phyloP scores from a whole-genome alignment of 2,888 invertebrate species.

The Ichneumoninae sp. region DNA sequence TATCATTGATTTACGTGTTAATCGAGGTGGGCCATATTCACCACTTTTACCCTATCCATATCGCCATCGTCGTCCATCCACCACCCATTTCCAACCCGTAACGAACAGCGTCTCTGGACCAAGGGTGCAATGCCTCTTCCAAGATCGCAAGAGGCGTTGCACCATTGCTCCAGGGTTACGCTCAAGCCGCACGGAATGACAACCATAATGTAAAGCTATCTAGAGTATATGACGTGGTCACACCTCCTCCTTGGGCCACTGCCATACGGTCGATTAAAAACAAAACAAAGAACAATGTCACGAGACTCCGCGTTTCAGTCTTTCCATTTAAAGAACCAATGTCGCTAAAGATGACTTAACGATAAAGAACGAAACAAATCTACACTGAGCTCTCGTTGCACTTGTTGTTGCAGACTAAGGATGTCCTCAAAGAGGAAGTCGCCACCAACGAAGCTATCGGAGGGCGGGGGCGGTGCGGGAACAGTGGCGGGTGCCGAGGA shows the following conservation, averaged over 20 bases:
- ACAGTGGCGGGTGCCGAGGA: constrained; percentile 83
- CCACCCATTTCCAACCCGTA: background rate
- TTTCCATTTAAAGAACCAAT: background rate
- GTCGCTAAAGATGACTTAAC: background rate
- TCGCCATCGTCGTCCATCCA: background rate
- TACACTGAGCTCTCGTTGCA: constrained; percentile 67
- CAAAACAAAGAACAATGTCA: background rate
- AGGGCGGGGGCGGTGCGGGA: constrained; percentile 87
- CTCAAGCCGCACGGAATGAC: too few relatives aligned
- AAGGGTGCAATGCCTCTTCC: background rate
- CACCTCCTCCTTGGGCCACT: constrained; percentile 62
- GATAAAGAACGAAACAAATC: constrained; percentile 22
- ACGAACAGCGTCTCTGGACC: background rate
- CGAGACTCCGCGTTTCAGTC: constrained; percentile 13
- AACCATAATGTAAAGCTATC: background rate
- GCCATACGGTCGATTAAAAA: constrained; percentile 11
- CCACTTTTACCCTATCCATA: background rate
- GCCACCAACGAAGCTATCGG: constrained; percentile 96
- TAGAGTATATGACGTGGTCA: constrained; percentile 47
- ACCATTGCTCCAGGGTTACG: background rate
- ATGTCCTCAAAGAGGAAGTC: constrained; percentile 99
- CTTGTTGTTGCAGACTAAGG: constrained; percentile 89
- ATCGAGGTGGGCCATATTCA: too few relatives aligned
- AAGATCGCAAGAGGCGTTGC: background rate
- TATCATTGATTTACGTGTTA: too few relatives aligned